Base-by-base conservation (phyloP, 2,797 vertebrate genomes). In the Carapus acus region DNA sequence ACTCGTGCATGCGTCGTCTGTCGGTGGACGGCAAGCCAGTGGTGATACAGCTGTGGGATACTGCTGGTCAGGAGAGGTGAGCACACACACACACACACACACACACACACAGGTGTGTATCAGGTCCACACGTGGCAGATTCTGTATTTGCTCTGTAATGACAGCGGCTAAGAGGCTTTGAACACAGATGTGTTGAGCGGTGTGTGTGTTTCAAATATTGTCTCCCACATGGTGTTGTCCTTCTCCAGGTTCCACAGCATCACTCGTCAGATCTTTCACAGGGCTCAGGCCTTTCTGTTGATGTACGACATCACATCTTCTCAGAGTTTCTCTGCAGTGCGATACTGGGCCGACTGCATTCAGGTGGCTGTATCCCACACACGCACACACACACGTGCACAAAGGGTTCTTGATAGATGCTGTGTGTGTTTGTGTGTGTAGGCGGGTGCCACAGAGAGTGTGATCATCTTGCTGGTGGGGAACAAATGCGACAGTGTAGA, bases 31-130 rank as follows among this genome's bases (percentile, higher is more conserved):
- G 86, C 52, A 87, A 82, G 61, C 22, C 9, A 33, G 90, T 94
- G 54, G 76, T 81, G 13, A 86, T 99, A 6, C 83, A 90, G 69
- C 73, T 99, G 46, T 99, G 96, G 96, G 96, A 98, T 77, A 97
- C 94, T 1, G 96, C 96, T 0, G 96, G 96, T 20, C 94, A 96
- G 66, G 96, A 99, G 70, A 92, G 95, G 96, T 88, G 56, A 24
- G 63, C 49, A n/a, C 29, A 3, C 11, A 13, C 5, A n/a, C n/a
- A n/a, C n/a, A n/a, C n/a, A n/a, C n/a, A n/a, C n/a, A n/a, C n/a
- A n/a, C n/a, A n/a, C n/a, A n/a, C n/a, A n/a, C n/a, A n/a, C n/a
- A n/a, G n/a, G n/a, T n/a, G n/a, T n/a, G n/a, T n/a, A n/a, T n/a
- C n/a, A n/a, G n/a, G n/a, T n/a, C n/a, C n/a, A n/a, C n/a, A n/a